Evolutionary conservation across 2,888 invertebrate genomes (phyloP).

Genomic region (Neria commutata): DNA sequence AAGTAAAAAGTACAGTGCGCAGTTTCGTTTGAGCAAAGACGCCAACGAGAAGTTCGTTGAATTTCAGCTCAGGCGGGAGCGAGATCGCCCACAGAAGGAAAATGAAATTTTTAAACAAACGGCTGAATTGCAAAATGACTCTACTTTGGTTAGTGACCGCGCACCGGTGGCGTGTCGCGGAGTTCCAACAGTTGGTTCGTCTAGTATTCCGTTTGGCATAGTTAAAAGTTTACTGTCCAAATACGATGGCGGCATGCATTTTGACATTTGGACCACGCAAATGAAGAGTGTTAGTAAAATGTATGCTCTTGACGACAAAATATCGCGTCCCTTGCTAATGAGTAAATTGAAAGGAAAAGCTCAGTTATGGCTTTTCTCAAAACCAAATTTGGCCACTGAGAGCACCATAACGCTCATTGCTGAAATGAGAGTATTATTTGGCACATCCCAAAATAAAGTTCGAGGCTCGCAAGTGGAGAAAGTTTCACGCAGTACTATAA

Average conservation of each 20-base stretch:
- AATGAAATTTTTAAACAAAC: too few relatives aligned
- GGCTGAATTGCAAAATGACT: too few relatives aligned
- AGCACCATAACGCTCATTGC: neutral
- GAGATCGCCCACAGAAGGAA: neutral
- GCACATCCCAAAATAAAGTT: conserved; percentile 14
- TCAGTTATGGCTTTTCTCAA: neutral
- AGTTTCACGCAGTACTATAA: too few relatives aligned
- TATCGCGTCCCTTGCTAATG: neutral
- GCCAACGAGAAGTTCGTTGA: neutral
- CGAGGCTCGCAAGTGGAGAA: conserved; percentile 26
- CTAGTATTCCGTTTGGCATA: neutral
- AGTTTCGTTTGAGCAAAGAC: neutral
- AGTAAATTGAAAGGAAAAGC: neutral
- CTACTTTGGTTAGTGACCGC: too few relatives aligned
- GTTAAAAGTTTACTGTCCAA: neutral
- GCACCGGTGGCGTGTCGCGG: too few relatives aligned
- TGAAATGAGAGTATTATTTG: conserved; percentile 1
- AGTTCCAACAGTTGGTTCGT: too few relatives aligned
- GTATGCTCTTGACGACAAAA: neutral
- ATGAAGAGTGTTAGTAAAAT: neutral
- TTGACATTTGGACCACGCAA: neutral
- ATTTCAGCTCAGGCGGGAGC: neutral
- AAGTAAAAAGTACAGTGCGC: neutral
- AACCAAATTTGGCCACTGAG: neutral
- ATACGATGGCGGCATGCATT: neutral